Percentiles rank a stretch among this genome's conserved stretches.
Conservation (phyloP, 2,113 vertebrate genomes). For the Callithrix jacchus region DNA sequence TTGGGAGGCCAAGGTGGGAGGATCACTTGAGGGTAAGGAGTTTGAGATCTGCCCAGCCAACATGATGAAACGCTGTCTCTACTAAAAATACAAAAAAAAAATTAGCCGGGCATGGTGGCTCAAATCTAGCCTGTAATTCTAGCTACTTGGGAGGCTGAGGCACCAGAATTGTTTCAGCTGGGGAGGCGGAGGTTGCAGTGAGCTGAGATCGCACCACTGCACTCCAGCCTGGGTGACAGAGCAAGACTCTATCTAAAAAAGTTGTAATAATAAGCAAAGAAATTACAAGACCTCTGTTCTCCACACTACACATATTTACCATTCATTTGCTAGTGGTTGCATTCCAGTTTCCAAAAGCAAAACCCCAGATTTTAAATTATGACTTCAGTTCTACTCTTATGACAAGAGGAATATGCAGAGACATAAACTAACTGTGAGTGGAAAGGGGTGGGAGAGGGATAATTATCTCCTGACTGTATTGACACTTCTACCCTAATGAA, state of each 20-base stretch:
- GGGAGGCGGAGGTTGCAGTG: neutral
- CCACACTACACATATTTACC: neutral
- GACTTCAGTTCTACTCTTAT: slow-evolving; percentile 16
- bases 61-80: neutral
- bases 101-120: neutral
- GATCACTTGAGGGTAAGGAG: neutral
- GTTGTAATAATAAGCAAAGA: neutral
- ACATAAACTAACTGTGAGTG: neutral
- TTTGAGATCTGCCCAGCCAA: neutral
- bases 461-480: neutral
- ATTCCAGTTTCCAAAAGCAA: slow-evolving; percentile 42
- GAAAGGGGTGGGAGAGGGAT: neutral
- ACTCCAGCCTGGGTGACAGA: neutral
- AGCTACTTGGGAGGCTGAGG: neutral
- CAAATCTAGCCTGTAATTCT: neutral
- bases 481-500: slow-evolving; percentile 25
- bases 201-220: neutral
- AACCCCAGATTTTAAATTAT: slow-evolving; percentile 53
- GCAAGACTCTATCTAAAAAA: neutral
- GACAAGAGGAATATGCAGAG: slow-evolving; percentile 16
- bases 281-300: slow-evolving; percentile 43
- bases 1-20: neutral
- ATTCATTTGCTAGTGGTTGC: neutral
- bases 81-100: neutral
- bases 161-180: neutral